Conservation (phyloP, 2,797 vertebrate species). For the Chelon auratus region DNA sequence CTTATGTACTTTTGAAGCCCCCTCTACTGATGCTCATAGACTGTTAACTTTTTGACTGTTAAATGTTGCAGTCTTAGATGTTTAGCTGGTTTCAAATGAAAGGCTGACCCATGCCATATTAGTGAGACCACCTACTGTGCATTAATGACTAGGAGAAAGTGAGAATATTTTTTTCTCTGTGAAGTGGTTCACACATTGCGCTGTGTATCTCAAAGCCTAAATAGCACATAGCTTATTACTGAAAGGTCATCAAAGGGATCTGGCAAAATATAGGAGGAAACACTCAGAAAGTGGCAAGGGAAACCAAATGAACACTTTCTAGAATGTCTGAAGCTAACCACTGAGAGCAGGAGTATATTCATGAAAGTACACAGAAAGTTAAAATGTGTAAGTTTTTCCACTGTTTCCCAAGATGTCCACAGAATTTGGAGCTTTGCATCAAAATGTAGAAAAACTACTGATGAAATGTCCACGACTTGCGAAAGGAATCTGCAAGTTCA, state of each 20-base stretch:
- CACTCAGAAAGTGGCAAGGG: slow-evolving; percentile 43
- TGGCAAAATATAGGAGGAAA: slow-evolving; percentile 49
- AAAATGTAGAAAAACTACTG: slow-evolving; percentile 59
- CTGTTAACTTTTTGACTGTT: slow-evolving; percentile 50
- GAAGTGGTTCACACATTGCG: slow-evolving; percentile 57
- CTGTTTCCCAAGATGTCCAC: slow-evolving; percentile 39
- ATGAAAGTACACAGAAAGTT: slow-evolving; percentile 37
- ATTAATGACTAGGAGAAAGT: slow-evolving; percentile 73
- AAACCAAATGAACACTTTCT: slow-evolving; percentile 50
- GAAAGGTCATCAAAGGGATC: slow-evolving; percentile 75
- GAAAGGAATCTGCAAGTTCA: slow-evolving; percentile 25
- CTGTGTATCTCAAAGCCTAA: slow-evolving; percentile 55
- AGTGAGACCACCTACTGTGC: slow-evolving; percentile 72
- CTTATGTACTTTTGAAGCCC: slow-evolving; percentile 56
- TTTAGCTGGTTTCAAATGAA: slow-evolving; percentile 61
- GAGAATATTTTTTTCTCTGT: slow-evolving; percentile 52
- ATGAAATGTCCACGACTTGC: slow-evolving; percentile 50
- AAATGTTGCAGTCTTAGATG: slow-evolving; percentile 55
- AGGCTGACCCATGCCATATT: slow-evolving; percentile 68
- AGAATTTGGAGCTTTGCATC: slow-evolving; percentile 59
- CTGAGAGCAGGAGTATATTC: slow-evolving; percentile 44
- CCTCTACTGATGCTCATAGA: slow-evolving; percentile 19
- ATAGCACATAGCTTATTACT: slow-evolving; percentile 65
- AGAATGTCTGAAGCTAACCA: slow-evolving; percentile 49
- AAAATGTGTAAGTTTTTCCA: slow-evolving; percentile 28